These are phyloP conservation scores for Tortricodes alternella DNA, from an alignment of 2,888 invertebrate species.

Conservation along the genomic window DNA sequence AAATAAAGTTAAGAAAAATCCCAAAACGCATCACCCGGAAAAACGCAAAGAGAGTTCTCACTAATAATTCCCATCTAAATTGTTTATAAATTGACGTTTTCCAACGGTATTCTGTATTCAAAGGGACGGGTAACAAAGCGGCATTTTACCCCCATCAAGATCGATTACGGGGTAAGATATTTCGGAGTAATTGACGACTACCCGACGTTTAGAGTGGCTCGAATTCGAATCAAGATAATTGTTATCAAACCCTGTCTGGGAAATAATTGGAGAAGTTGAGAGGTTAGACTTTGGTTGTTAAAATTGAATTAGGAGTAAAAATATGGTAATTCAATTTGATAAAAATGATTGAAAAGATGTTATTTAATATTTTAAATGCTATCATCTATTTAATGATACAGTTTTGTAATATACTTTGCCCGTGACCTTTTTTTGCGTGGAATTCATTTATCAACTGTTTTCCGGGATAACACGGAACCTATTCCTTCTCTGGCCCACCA, in stretches of 20 bases:
- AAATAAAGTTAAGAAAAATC: no score
- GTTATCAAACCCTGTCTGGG: constrained; percentile 4
- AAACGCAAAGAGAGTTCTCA: background rate
- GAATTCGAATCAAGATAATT: constrained; percentile 1
- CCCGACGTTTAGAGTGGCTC: background rate
- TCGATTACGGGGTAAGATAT: constrained; percentile 3
- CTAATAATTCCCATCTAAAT: background rate
- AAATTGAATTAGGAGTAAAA: no score
- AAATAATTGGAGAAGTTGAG: background rate
- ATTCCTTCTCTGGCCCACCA: no score
- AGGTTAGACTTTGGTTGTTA: background rate
- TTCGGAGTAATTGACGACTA: background rate
- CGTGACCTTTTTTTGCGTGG: no score
- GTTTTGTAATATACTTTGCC: no score
- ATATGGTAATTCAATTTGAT: no score
- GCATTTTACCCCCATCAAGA: background rate
- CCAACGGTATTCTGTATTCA: background rate
- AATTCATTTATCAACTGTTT: no score
- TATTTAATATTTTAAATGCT: no score
- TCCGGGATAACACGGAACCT: no score
- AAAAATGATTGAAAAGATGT: no score
- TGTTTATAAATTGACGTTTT: background rate
- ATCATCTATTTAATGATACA: no score
- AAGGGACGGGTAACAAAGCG: background rate
- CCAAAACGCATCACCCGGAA: no score